Evolutionary conservation across 2,888 invertebrate genomes (phyloP).

Genomic region (Rhabditophanes sp.): DNA sequence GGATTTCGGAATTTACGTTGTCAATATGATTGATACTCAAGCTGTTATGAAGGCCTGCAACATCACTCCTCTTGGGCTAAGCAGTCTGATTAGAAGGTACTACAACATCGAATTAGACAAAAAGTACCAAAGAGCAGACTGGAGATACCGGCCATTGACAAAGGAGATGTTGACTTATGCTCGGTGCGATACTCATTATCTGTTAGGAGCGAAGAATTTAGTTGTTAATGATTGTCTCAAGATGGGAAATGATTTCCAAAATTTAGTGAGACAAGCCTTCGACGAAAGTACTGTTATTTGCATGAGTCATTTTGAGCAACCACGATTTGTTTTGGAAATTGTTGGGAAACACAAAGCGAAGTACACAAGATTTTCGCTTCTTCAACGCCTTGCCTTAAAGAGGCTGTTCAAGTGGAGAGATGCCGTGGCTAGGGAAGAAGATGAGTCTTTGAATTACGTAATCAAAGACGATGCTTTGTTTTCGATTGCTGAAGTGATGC

Average conservation of each 20-base stretch:
- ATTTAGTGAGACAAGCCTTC: conserved; percentile 57
- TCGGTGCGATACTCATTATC: conserved; percentile 78
- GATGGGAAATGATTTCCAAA: conserved; percentile 49
- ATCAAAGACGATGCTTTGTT: conserved; percentile 88
- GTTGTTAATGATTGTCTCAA: conserved; percentile 55
- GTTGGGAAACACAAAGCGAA: not conserved
- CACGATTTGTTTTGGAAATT: conserved; percentile 52
- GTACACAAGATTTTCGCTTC: no score
- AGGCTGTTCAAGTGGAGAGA: conserved; percentile 77
- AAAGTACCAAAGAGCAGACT: conserved; percentile 79
- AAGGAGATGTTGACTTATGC: conserved; percentile 67
- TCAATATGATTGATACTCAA: conserved; percentile 83
- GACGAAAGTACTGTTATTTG: conserved; percentile 62
- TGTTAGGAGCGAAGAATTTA: conserved; percentile 68
- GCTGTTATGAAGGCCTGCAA: conserved; percentile 21
- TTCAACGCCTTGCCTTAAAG: conserved; percentile 54
- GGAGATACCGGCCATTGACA: conserved; percentile 76
- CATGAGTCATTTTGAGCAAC: conserved; percentile 63
- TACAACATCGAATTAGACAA: conserved; percentile 69
- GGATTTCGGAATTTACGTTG: conserved; percentile 80
- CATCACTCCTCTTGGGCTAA: conserved; percentile 50
- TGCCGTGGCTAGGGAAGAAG: conserved; percentile 62
- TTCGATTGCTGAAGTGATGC: conserved; percentile 61
- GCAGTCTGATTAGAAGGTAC: conserved; percentile 62
- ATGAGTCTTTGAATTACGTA: conserved; percentile 79